phyloP scores from a whole-genome alignment of 53 echinoderm and acorn worm species.

The Patiria pectinifera region DNA sequence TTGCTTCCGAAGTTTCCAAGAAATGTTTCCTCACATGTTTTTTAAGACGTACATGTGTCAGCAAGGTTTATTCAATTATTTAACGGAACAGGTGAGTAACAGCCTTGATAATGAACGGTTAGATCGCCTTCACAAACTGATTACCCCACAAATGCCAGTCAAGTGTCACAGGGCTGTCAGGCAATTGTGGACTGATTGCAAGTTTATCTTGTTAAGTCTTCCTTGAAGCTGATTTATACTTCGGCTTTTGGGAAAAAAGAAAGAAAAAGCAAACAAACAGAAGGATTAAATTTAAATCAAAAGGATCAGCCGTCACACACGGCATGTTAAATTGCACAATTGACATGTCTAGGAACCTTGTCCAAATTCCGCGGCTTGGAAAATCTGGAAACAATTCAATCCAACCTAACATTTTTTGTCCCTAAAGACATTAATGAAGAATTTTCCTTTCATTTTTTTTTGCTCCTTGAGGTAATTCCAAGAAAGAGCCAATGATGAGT shows the following conservation, averaged over 20 bases:
- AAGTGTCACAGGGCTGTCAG: background rate
- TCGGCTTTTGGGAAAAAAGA: background rate
- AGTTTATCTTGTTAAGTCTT: background rate
- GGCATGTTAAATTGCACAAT: too few species aligned
- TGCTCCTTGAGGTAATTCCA: too few species aligned
- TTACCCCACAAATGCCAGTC: constrained; percentile 1
- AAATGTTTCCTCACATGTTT: background rate
- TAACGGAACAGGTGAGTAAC: background rate
- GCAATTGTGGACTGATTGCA: background rate
- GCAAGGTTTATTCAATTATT: background rate
- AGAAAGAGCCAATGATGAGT: too few species aligned
- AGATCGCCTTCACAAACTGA: background rate
- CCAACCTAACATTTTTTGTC: too few species aligned
- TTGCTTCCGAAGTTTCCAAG: too few species aligned
- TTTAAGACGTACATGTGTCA: too few species aligned
- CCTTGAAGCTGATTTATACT: background rate
- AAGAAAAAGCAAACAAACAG: too few species aligned
- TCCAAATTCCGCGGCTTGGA: background rate
- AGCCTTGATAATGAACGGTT: background rate
- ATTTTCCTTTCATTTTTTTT: too few species aligned
- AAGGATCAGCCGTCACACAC: background rate
- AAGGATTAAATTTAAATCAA: too few species aligned
- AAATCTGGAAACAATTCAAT: background rate
- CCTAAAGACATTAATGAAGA: too few species aligned
- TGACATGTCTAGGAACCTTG: background rate